Conservation (phyloP, 2,888 invertebrate genomes). For the Agrilus mali region DNA sequence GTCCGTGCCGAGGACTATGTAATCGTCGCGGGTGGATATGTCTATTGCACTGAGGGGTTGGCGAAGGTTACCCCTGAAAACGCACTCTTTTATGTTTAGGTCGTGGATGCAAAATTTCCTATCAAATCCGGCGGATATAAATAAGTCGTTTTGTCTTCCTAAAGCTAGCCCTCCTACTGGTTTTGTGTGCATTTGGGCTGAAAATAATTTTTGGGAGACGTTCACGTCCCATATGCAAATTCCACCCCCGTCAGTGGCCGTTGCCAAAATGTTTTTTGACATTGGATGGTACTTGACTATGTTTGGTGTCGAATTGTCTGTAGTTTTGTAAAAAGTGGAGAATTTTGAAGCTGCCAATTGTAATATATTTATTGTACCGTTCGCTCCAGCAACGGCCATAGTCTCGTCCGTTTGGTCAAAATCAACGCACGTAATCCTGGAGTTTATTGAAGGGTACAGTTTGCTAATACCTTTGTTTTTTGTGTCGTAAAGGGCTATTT, state of each 20-base stretch:
- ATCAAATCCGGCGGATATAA: slow-evolving; percentile 24
- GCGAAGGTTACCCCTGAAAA: slow-evolving; percentile 22
- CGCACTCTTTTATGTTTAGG: slow-evolving; percentile 14
- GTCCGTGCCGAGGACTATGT: slow-evolving; percentile 22
- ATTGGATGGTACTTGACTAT: slow-evolving; percentile 20
- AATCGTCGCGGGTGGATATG: slow-evolving; percentile 20
- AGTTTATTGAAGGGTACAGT: slow-evolving; percentile 15
- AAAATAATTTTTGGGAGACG: slow-evolving; percentile 9
- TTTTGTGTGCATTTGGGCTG: slow-evolving; percentile 17
- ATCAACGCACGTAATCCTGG: slow-evolving; percentile 18
- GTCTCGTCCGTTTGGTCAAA: slow-evolving; percentile 22
- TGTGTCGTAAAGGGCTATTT: slow-evolving; percentile 27
- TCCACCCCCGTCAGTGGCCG: slow-evolving; percentile 20
- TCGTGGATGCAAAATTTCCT: slow-evolving; percentile 24
- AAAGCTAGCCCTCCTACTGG: slow-evolving; percentile 21
- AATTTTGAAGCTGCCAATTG: slow-evolving; percentile 10
- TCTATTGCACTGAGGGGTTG: slow-evolving; percentile 23
- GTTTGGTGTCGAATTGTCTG: slow-evolving; percentile 8
- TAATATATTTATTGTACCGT: slow-evolving; percentile 13
- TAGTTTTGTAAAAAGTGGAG: slow-evolving; percentile 8
- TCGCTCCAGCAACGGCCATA: slow-evolving; percentile 16
- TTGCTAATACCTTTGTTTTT: slow-evolving; percentile 21
- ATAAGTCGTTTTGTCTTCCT: slow-evolving; percentile 16
- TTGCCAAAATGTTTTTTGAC: slow-evolving; percentile 16
- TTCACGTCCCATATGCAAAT: slow-evolving; percentile 21